Percentiles rank a stretch among this genome's conserved stretches.
Conservation (phyloP, 2,888 invertebrate species). For the Chrysopilus asiliformis region DNA sequence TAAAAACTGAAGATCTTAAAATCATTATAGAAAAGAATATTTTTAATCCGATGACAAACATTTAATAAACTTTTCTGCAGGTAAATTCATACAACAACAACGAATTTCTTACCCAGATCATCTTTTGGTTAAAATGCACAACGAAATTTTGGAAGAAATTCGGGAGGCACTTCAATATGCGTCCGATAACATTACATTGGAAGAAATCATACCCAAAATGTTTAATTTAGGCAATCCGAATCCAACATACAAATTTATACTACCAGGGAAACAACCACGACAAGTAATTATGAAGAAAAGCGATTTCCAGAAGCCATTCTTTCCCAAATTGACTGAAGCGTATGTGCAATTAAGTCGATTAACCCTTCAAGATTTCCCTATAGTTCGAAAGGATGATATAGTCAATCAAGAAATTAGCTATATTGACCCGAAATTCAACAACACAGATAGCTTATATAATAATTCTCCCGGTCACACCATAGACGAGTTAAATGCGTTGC, state of each 20-base stretch:
- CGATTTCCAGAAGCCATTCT: constrained; percentile 27
- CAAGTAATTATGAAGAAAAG: constrained; percentile 18
- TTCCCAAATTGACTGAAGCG: constrained; percentile 26
- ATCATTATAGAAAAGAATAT: no score
- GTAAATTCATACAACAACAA: no score
- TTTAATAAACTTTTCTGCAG: no score
- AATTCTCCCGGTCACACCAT: no score
- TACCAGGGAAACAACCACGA: constrained; percentile 18
- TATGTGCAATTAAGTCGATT: constrained; percentile 16
- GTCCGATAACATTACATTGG: background rate
- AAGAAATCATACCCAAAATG: constrained; percentile 25
- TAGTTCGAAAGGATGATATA: background rate
- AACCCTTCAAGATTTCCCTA: background rate
- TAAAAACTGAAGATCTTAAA: no score
- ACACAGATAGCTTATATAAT: background rate
- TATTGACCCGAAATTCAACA: constrained; percentile 1
- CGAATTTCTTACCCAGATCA: no score
- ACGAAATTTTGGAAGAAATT: background rate
- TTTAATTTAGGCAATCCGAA: constrained; percentile 23
- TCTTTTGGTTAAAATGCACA: no score
- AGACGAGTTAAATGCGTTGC: constrained; percentile 11
- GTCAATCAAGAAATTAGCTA: background rate
- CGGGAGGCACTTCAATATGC: background rate
- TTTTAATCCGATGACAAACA: no score
- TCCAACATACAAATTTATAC: constrained; percentile 24